Conservation (phyloP, 2,888 invertebrate genomes). For the Cosmorhoe ocellata region DNA sequence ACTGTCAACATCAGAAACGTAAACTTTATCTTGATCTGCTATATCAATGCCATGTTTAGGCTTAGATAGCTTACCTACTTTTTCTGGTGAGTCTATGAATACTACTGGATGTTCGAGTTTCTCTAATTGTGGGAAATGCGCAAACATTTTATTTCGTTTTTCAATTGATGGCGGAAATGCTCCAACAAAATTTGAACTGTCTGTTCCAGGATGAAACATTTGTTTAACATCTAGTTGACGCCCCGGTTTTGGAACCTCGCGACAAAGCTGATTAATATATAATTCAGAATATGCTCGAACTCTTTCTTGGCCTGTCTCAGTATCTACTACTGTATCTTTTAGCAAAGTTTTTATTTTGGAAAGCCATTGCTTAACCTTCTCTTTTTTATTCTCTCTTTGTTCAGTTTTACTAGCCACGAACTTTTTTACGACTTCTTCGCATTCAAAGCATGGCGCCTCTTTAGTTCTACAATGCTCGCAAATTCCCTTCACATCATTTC, state of each 20-base stretch:
- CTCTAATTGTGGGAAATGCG: constrained; percentile 7
- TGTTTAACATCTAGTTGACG: constrained; percentile 15
- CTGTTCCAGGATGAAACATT: constrained; percentile 13
- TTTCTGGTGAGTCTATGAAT: constrained; percentile 7
- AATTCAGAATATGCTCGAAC: constrained; percentile 18
- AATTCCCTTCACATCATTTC: constrained; percentile 48
- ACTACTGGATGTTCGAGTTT: constrained; percentile 10
- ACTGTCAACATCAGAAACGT: constrained; percentile 3
- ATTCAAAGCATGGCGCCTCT: constrained; percentile 47
- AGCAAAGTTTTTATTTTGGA: constrained; percentile 38
- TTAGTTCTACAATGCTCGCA: constrained; percentile 56
- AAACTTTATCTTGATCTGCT: constrained; percentile 4
- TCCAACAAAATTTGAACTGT: constrained; percentile 4
- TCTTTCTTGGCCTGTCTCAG: constrained; percentile 13
- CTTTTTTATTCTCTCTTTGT: constrained; percentile 39
- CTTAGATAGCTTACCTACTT: background rate
- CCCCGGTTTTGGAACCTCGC: background rate
- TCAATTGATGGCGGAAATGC: constrained; percentile 3
- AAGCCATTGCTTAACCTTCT: constrained; percentile 40
- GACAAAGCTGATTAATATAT: constrained; percentile 21
- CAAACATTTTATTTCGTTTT: constrained; percentile 9
- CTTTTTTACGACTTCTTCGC: constrained; percentile 50
- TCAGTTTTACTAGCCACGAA: constrained; percentile 45
- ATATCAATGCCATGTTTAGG: background rate
- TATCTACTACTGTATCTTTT: constrained; percentile 24